phyloP scores from a whole-genome alignment of 2,888 invertebrate species.

The Phalera bucephala region DNA sequence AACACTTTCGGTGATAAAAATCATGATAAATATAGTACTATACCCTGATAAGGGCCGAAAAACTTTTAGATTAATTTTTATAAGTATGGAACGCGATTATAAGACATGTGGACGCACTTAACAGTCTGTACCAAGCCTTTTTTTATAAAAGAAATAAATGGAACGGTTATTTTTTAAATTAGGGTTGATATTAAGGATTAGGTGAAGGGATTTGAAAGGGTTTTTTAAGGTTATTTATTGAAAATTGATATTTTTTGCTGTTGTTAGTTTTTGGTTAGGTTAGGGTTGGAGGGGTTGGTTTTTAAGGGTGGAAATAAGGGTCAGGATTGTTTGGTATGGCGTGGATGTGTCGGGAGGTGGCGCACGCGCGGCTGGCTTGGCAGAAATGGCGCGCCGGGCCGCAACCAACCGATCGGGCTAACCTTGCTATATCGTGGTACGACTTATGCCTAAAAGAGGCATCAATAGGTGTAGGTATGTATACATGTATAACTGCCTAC shows the following conservation, averaged over 20 bases:
- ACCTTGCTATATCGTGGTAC: not conserved
- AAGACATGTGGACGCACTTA: not conserved
- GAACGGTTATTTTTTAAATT: not conserved
- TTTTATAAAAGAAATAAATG: not conserved
- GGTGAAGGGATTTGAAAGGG: not conserved
- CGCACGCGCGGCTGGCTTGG: not conserved
- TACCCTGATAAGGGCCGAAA: conserved; percentile 3
- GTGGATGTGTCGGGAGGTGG: not conserved
- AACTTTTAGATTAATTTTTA: too few species aligned
- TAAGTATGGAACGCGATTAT: too few species aligned
- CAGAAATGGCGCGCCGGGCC: conserved; percentile 1
- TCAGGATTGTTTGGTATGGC: not conserved
- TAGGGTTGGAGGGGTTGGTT: not conserved
- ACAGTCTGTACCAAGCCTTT: too few species aligned
- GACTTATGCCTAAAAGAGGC: conserved; percentile 1
- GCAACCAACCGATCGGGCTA: not conserved
- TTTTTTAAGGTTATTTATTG: not conserved
- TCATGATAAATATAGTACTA: not conserved
- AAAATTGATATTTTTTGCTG: not conserved
- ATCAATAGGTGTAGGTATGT: not conserved
- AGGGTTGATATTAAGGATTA: not conserved
- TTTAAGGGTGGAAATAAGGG: conserved; percentile 1
- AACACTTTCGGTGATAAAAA: not conserved
- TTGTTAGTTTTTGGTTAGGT: not conserved
- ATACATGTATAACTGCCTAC: conserved; percentile 1